phyloP scores from a whole-genome alignment of 2,113 vertebrate genomes.

The Mormyrus iriodes region DNA sequence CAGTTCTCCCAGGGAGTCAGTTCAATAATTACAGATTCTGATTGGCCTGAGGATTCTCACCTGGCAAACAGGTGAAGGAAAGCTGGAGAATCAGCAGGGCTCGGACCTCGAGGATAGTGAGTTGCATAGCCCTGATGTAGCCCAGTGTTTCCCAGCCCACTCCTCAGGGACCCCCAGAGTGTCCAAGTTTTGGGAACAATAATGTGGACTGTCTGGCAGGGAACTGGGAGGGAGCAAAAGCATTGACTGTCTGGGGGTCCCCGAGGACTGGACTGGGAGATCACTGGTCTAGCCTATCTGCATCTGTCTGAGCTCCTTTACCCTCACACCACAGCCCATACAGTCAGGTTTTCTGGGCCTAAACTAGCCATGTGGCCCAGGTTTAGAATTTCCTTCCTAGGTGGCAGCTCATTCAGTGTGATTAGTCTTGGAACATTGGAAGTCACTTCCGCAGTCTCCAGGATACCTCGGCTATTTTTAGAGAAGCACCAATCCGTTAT shows the following conservation, averaged over 20 bases:
- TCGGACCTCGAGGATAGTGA: too few relatives aligned
- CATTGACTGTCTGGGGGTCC: neutral
- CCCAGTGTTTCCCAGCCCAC: neutral
- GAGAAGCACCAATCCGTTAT: too few relatives aligned
- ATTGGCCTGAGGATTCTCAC: too few relatives aligned
- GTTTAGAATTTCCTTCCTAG: neutral
- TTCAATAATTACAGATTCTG: too few relatives aligned
- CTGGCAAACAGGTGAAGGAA: too few relatives aligned
- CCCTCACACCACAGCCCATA: neutral
- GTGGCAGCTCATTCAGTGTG: neutral
- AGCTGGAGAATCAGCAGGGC: too few relatives aligned
- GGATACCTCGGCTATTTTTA: neutral
- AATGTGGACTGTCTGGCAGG: neutral
- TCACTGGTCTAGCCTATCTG: neutral
- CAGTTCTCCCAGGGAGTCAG: too few relatives aligned
- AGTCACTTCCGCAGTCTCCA: neutral
- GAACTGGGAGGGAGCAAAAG: neutral
- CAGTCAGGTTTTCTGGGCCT: neutral
- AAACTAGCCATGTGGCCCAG: neutral
- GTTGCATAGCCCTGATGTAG: too few relatives aligned
- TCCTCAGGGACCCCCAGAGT: neutral
- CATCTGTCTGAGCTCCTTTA: neutral
- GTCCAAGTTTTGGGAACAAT: neutral
- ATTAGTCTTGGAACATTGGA: neutral
- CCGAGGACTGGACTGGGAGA: neutral